These are phyloP conservation scores for Agraylea sexmaculata DNA, from an alignment of 1,140 invertebrate species.

Conservation along the genomic window DNA sequence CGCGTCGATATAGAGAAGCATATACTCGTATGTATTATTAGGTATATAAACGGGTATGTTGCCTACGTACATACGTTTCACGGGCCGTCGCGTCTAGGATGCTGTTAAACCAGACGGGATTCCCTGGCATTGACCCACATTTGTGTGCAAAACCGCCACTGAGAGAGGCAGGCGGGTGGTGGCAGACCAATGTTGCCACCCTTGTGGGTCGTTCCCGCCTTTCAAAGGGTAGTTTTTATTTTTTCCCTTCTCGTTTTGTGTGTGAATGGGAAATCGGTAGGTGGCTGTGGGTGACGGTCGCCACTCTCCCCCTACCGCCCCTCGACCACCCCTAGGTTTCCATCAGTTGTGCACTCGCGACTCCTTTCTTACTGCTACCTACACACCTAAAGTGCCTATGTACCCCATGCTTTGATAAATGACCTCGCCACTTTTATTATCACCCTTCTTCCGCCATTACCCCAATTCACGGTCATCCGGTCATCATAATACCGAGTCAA, in stretches of 20 bases:
- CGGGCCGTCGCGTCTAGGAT: constrained; percentile 19
- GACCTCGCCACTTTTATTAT: too few species aligned
- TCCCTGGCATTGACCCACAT: constrained; percentile 49
- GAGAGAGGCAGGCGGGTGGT: constrained; percentile 17
- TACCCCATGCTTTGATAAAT: too few species aligned
- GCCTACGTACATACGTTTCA: constrained; percentile 10
- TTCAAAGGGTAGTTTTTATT: constrained; percentile 35
- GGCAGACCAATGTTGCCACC: constrained; percentile 41
- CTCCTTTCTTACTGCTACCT: too few species aligned
- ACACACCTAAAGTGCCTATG: too few species aligned
- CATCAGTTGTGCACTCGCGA: too few species aligned
- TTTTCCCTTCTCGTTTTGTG: constrained; percentile 21
- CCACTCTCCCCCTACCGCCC: background rate
- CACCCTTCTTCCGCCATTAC: too few species aligned
- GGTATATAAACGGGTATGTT: constrained; percentile 11
- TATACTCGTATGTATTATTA: constrained; percentile 6
- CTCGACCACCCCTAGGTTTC: too few species aligned
- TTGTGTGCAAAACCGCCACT: constrained; percentile 23
- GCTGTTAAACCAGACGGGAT: constrained; percentile 33
- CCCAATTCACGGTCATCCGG: too few species aligned
- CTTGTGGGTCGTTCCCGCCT: constrained; percentile 36
- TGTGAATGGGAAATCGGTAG: constrained; percentile 19
- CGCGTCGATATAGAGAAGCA: too few species aligned
- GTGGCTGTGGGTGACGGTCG: constrained; percentile 3
- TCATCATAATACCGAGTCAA: too few species aligned